These are phyloP conservation scores for Zygothrica quintamaculata DNA, from an alignment of 2,888 invertebrate genomes.

Conservation along the genomic window DNA sequence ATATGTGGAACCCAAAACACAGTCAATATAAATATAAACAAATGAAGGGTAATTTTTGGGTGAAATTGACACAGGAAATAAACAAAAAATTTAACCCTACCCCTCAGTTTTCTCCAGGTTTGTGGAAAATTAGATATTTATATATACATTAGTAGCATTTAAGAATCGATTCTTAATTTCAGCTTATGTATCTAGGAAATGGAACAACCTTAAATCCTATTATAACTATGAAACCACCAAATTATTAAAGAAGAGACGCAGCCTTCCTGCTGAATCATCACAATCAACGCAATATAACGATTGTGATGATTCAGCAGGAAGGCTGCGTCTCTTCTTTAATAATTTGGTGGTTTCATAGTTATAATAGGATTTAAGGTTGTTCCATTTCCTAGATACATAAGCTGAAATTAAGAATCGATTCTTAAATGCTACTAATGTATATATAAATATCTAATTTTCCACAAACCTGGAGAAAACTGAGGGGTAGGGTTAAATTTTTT, in stretches of 20 bases:
- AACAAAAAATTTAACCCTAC: conserved; percentile 25
- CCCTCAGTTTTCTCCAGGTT: too few relatives aligned
- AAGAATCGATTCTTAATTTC: not conserved
- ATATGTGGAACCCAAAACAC: conserved; percentile 27
- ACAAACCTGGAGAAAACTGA: too few relatives aligned
- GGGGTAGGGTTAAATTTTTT: conserved; percentile 18
- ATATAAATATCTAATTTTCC: too few relatives aligned
- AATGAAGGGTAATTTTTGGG: conserved; percentile 39
- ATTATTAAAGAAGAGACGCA: too few relatives aligned
- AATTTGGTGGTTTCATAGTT: too few relatives aligned
- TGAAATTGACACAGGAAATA: conserved; percentile 32
- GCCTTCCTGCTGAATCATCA: too few relatives aligned
- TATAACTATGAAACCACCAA: conserved; percentile 32
- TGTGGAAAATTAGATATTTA: too few relatives aligned
- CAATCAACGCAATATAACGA: too few relatives aligned
- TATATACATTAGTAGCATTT: too few relatives aligned
- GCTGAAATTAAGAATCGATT: conserved; percentile 1
- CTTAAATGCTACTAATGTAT: too few relatives aligned
- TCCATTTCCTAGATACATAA: conserved; percentile 44
- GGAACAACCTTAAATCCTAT: conserved; percentile 43
- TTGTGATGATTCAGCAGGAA: too few relatives aligned
- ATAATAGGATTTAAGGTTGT: conserved; percentile 41
- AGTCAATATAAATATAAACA: conserved; percentile 30
- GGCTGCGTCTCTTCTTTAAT: too few relatives aligned
- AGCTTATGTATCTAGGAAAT: conserved; percentile 43